phyloP scores from a whole-genome alignment of 2,797 vertebrate species.

The Enteromius thamalakanensis region DNA sequence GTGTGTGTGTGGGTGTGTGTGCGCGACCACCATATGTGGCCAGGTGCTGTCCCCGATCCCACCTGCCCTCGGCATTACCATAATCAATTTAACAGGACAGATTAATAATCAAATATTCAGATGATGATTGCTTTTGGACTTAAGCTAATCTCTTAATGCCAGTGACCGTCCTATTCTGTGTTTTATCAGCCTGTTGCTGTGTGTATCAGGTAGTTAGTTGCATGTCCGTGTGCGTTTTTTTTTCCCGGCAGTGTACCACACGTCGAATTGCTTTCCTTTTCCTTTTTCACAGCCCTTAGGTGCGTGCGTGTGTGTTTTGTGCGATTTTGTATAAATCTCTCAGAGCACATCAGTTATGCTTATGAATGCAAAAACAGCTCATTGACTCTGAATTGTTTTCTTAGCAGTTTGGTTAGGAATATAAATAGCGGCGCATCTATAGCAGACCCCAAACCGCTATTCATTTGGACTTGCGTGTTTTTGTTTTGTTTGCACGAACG shows the following conservation, averaged over 20 bases:
- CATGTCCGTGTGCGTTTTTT: background rate
- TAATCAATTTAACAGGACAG: constrained; percentile 82
- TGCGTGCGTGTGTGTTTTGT: constrained; percentile 52
- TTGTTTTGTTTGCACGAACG: constrained; percentile 56
- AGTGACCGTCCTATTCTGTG: constrained; percentile 73
- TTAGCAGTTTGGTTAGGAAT: constrained; percentile 74
- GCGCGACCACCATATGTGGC: constrained; percentile 65
- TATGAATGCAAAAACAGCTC: constrained; percentile 85
- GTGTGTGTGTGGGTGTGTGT: constrained; percentile 12
- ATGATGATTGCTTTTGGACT: constrained; percentile 80
- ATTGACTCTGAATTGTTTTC: constrained; percentile 81
- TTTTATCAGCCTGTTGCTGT: constrained; percentile 45
- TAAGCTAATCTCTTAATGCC: constrained; percentile 81
- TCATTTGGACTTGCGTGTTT: constrained; percentile 74
- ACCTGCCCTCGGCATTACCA: constrained; percentile 70
- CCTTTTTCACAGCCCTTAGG: constrained; percentile 4
- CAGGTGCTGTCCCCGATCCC: constrained; percentile 74
- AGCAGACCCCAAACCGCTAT: constrained; percentile 67
- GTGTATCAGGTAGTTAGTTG: constrained; percentile 17
- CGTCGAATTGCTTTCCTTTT: constrained; percentile 25
- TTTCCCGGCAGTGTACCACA: constrained; percentile 7
- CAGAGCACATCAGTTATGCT: constrained; percentile 84
- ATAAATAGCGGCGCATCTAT: constrained; percentile 79
- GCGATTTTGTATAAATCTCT: constrained; percentile 82
- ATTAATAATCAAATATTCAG: constrained; percentile 83